These are phyloP conservation scores for Lamproptera curius DNA, from an alignment of 2,888 invertebrate genomes.

Conservation along the genomic window DNA sequence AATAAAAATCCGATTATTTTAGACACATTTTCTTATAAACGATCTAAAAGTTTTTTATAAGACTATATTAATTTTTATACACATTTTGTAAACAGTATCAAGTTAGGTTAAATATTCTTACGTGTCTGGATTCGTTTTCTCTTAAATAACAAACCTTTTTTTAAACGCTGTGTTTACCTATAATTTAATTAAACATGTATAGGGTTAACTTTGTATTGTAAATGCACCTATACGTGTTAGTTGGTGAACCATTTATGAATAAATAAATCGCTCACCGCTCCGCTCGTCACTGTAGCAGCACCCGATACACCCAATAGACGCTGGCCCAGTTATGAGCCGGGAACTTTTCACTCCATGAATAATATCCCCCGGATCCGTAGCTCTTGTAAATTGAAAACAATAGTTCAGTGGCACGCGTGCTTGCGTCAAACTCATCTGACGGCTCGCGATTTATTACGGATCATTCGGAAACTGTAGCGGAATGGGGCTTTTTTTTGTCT, in stretches of 20 bases:
- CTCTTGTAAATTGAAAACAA: slow-evolving; percentile 19
- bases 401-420: slow-evolving; percentile 6
- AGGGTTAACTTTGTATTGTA: not conserved
- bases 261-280: slow-evolving; percentile 7
- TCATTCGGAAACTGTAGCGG: not conserved
- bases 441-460: slow-evolving; percentile 7
- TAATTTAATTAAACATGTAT: not conserved
- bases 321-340: slow-evolving; percentile 17
- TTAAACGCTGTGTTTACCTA: not conserved
- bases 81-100: not conserved
- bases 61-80: too few relatives aligned
- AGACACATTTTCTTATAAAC: too few relatives aligned
- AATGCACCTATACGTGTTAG: too few relatives aligned
- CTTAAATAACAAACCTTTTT: not conserved
- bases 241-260: too few relatives aligned
- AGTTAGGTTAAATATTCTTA: not conserved
- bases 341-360: slow-evolving; percentile 16
- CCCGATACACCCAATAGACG: slow-evolving; percentile 5
- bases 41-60: too few relatives aligned
- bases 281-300: not conserved
- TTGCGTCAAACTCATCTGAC: slow-evolving; percentile 9
- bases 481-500: slow-evolving; percentile 3
- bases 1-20: too few relatives aligned
- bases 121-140: not conserved
- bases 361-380: slow-evolving; percentile 3